A percentile compares a stretch with the other conserved stretches of the same genome.
phyloP scores from a whole-genome alignment of 2,888 invertebrate species.

The Sarcophaga caerulescens region DNA sequence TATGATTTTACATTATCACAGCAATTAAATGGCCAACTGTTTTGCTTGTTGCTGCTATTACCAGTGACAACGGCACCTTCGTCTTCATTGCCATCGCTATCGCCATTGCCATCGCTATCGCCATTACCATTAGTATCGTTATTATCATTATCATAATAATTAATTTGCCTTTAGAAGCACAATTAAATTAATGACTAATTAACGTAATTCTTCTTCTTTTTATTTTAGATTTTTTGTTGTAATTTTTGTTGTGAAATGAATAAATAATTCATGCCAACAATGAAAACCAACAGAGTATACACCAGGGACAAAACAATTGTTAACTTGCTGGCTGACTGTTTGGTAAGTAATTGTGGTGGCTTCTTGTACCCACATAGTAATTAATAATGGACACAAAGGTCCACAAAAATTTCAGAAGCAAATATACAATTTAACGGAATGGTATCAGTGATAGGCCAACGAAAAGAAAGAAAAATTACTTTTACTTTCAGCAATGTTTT shows the following conservation, averaged over 20 bases:
- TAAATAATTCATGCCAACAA: slow-evolving; percentile 68
- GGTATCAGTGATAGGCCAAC: neutral
- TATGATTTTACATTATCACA: neutral
- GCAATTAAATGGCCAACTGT: neutral
- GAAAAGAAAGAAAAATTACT: too few species aligned
- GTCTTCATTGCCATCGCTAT: slow-evolving; percentile 6
- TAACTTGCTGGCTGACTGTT: neutral
- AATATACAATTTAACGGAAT: neutral
- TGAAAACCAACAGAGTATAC: slow-evolving; percentile 22
- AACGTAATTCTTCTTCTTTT: slow-evolving; percentile 51
- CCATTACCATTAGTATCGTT: slow-evolving; percentile 33
- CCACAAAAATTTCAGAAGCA: neutral
- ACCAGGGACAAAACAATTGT: slow-evolving; percentile 1
- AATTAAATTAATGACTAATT: slow-evolving; percentile 72
- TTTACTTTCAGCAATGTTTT: too few species aligned
- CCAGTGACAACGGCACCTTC: slow-evolving; percentile 1
- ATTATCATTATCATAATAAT: slow-evolving; percentile 57
- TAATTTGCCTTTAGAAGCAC: slow-evolving; percentile 64
- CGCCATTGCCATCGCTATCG: neutral
- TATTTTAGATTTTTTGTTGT: slow-evolving; percentile 5
- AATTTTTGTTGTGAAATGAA: slow-evolving; percentile 18
- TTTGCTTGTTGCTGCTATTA: slow-evolving; percentile 2
- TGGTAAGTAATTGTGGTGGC: slow-evolving; percentile 9
- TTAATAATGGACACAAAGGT: slow-evolving; percentile 3
- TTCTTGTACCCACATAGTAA: neutral